phyloP scores from a whole-genome alignment of 2,888 invertebrate species.

The Lucinisca nassula region DNA sequence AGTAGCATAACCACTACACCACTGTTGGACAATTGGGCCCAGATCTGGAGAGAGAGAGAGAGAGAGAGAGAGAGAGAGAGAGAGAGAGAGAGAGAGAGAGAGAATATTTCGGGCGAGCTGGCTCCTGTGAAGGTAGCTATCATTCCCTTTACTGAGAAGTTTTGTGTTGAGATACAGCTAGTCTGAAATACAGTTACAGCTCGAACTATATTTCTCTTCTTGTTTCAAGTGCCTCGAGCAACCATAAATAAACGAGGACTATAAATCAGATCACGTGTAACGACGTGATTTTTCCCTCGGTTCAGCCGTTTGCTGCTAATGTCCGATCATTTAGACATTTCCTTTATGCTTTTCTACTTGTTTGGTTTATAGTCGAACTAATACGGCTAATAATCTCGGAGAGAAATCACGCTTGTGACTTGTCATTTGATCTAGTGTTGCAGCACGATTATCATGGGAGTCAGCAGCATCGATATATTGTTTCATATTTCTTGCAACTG shows the following conservation, averaged over 20 bases:
- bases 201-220: too few relatives aligned
- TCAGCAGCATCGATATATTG: not conserved
- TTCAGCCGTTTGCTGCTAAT: slow-evolving; percentile 28
- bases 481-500: not conserved
- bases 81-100: too few relatives aligned
- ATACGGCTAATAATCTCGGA: not conserved
- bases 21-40: too few relatives aligned
- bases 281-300: not conserved
- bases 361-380: slow-evolving; percentile 45
- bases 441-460: not conserved
- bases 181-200: too few relatives aligned
- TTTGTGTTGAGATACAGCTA: too few relatives aligned
- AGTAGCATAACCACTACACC: too few relatives aligned
- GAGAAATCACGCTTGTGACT: not conserved
- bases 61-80: too few relatives aligned
- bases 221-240: not conserved
- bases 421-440: not conserved
- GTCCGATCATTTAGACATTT: slow-evolving; percentile 66
- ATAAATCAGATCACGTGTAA: slow-evolving; percentile 1
- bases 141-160: too few relatives aligned
- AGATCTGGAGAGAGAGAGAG: too few relatives aligned
- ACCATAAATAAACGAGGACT: not conserved
- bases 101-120: too few relatives aligned
- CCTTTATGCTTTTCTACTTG: slow-evolving; percentile 46
- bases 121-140: too few relatives aligned